Conservation (phyloP, 2,113 vertebrate genomes). For the Actenoides hombroni region DNA sequence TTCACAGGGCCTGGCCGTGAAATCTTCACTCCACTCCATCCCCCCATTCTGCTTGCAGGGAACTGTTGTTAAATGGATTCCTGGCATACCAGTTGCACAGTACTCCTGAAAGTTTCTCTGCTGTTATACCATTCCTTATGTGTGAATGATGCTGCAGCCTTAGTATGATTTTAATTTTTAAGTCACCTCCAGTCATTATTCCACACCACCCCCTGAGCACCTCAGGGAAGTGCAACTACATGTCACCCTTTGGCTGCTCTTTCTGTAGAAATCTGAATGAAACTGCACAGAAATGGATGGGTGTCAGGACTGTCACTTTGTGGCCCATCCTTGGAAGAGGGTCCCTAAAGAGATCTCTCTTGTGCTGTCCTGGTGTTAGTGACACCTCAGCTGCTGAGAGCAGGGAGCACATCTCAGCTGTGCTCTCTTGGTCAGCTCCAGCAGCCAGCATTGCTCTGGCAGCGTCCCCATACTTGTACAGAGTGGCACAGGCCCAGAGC, state of each 20-base stretch:
- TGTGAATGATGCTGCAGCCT: too few relatives aligned
- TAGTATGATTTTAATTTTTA: too few relatives aligned
- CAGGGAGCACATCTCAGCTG: background rate
- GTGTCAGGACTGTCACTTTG: background rate
- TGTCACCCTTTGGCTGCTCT: background rate
- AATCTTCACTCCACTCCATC: too few relatives aligned
- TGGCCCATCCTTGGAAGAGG: background rate
- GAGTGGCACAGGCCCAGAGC: background rate
- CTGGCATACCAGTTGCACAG: too few relatives aligned
- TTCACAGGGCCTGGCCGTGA: too few relatives aligned
- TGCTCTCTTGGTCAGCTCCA: background rate
- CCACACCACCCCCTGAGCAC: background rate
- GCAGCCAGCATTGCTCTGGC: background rate
- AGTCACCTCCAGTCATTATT: too few relatives aligned
- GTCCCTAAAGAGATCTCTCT: background rate
- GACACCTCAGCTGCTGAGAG: background rate
- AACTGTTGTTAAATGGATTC: too few relatives aligned
- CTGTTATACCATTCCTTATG: too few relatives aligned
- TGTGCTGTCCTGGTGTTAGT: background rate
- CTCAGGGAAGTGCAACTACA: fast-evolving
- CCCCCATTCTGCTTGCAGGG: too few relatives aligned
- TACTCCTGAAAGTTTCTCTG: too few relatives aligned
- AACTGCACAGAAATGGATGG: background rate
- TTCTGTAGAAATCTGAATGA: background rate
- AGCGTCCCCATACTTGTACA: fast-evolving